Conservation (phyloP, 1,140 invertebrate species). For the Neuroterus valhalla region DNA sequence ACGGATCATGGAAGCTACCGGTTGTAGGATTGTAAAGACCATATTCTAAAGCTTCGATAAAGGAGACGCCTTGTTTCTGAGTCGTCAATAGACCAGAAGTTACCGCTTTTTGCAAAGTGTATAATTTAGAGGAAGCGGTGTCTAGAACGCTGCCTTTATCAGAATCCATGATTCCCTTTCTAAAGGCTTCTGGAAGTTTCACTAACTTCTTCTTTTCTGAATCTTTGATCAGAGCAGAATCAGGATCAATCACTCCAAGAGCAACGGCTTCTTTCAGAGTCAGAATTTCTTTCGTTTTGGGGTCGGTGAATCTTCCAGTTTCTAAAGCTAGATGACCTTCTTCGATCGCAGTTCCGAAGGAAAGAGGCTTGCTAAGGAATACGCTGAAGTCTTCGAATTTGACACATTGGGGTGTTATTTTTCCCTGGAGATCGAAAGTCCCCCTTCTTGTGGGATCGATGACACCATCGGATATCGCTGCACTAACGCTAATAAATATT, state of each 20-base stretch:
- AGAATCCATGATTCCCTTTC: constrained; percentile 89
- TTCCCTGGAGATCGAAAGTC: constrained; percentile 80
- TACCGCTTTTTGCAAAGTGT: constrained; percentile 83
- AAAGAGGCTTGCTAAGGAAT: constrained; percentile 82
- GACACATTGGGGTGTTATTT: constrained; percentile 80
- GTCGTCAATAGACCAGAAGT: constrained; percentile 85
- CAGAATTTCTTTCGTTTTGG: constrained; percentile 81
- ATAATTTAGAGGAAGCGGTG: constrained; percentile 86
- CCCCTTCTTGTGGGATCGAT: constrained; percentile 82
- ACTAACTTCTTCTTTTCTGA: constrained; percentile 86
- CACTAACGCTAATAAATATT: constrained; percentile 82
- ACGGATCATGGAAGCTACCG: constrained; percentile 88
- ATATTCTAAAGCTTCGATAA: constrained; percentile 89
- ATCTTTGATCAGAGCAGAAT: constrained; percentile 92
- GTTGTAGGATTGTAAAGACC: constrained; percentile 88
- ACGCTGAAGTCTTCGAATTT: constrained; percentile 84
- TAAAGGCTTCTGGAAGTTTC: constrained; percentile 89
- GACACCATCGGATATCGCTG: constrained; percentile 82
- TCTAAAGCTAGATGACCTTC: constrained; percentile 81
- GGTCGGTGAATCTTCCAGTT: constrained; percentile 86
- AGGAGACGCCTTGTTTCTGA: constrained; percentile 83
- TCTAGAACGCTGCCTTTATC: constrained; percentile 90
- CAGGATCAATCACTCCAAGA: constrained; percentile 88
- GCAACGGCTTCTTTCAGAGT: constrained; percentile 89
- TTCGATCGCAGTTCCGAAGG: constrained; percentile 87